phyloP scores from a whole-genome alignment of 2,113 vertebrate genomes.

The Tachysurus fulvidraco region DNA sequence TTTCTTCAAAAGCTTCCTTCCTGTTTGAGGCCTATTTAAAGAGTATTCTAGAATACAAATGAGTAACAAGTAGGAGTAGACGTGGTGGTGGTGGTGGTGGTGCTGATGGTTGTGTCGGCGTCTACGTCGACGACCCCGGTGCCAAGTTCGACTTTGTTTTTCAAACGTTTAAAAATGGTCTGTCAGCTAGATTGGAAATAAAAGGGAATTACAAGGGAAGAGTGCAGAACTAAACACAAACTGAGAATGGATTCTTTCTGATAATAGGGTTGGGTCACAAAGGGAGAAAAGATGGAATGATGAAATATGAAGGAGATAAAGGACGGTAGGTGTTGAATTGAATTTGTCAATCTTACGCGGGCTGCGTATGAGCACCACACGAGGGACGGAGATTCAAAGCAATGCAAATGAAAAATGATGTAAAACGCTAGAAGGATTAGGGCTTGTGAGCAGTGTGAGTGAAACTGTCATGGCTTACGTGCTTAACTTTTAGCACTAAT shows the following conservation, averaged over 20 bases:
- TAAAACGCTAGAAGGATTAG: slow-evolving; percentile 44
- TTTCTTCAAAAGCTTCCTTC: not conserved
- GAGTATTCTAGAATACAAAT: not conserved
- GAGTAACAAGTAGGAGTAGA: not conserved
- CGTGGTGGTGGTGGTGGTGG: not conserved
- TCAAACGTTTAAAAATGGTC: not conserved
- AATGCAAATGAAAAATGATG: slow-evolving; percentile 34
- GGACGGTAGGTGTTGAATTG: not conserved
- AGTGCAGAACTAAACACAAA: not conserved
- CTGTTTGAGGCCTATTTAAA: not conserved
- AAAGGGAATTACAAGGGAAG: not conserved
- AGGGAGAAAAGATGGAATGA: not conserved
- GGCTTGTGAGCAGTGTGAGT: slow-evolving; percentile 59
- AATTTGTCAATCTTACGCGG: slow-evolving; percentile 22
- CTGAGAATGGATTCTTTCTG: not conserved
- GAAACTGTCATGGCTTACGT: slow-evolving; percentile 59
- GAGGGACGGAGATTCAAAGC: slow-evolving; percentile 39
- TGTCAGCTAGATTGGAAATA: not conserved
- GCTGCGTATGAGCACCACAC: slow-evolving; percentile 10
- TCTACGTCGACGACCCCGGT: not conserved
- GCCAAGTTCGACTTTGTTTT: not conserved
- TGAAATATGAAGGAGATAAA: not conserved
- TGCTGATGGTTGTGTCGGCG: not conserved
- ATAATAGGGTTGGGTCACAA: not conserved
- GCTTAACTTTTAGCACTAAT: slow-evolving; percentile 67